Evolutionary conservation across 2,797 vertebrate species (phyloP), one percentile per base, ranked within the genome.

Genomic region (Leuciscus waleckii): DNA sequence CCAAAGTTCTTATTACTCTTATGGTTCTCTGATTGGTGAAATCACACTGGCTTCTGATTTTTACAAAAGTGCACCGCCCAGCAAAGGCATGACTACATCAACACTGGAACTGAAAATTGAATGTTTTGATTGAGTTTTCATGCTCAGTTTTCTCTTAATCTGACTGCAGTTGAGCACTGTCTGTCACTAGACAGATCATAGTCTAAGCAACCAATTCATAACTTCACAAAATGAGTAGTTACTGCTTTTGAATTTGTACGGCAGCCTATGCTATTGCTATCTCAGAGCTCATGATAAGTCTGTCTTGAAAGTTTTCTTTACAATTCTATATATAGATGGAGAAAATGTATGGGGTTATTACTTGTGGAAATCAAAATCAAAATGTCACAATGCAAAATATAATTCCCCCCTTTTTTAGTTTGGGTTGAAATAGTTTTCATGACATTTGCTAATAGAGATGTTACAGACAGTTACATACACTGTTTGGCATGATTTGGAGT

Each of bases 401-500:
- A 17, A 73, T 6, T 29, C 7, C 49, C n/a, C 3, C 7, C 41
- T 43, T 3, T 39, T 32, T 75, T 35, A 63, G 26, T 74, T 35
- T 35, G 9, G 11, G 46, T 9, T 35, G 17, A 76, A 56, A 56
- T 35, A 39, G 21, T 56, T n/a, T 76, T 76, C 32, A 39, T 58
- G 29, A 56, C 11, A 76, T 56, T 23, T 7, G 1, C 74, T 76
- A 19, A 35, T 4, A 37, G 6, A 37, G 32, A 56, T 56, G 74
- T 56, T 56, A 56, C 32, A 75, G 49, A 74, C 41, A 73, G 14
- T 75, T 54, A 51, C 71, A 90, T 87, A 87, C 88, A 88, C 92
- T 91, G 93, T 94, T 91, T 75, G 79, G 89, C 90, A 91, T 93
- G 93, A 93, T 29, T 29, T 29, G 29, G 29, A 91, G 95, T 95